These are phyloP conservation scores for Hyla sarda DNA, from an alignment of 2,113 vertebrate species.

Conservation along the genomic window DNA sequence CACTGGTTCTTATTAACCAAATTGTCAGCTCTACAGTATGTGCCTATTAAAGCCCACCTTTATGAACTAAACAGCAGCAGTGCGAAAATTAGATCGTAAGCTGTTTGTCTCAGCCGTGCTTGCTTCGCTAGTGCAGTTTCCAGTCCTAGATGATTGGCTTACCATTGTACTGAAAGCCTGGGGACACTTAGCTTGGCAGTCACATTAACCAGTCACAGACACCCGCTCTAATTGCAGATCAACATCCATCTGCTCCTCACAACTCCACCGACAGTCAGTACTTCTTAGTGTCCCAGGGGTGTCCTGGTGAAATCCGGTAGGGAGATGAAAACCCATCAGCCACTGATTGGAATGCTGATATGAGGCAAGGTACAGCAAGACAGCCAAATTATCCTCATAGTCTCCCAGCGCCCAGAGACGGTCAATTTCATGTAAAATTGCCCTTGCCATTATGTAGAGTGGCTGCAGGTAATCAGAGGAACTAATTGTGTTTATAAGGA, in stretches of 20 bases:
- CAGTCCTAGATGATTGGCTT: background rate
- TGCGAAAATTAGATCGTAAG: background rate
- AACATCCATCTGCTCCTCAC: conserved; percentile 77
- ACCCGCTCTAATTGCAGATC: conserved; percentile 74
- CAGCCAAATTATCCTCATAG: conserved; percentile 66
- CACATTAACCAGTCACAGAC: conserved; percentile 65
- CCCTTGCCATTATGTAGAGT: conserved; percentile 66
- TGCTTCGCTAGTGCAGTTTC: background rate
- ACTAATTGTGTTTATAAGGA: conserved; percentile 54
- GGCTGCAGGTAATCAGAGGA: conserved; percentile 52
- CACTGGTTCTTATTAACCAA: background rate
- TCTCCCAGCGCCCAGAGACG: conserved; percentile 64
- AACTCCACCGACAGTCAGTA: conserved; percentile 64
- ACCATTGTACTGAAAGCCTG: conserved; percentile 46
- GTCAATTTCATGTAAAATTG: conserved; percentile 62
- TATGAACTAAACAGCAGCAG: background rate
- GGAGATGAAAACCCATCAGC: conserved; percentile 72
- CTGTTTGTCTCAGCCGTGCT: background rate
- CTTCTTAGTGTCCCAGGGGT: conserved; percentile 65
- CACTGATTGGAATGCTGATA: conserved; percentile 69
- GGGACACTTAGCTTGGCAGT: conserved; percentile 62
- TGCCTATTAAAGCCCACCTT: too few species aligned
- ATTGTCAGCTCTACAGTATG: background rate
- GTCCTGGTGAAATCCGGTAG: conserved; percentile 72
- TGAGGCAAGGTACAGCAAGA: conserved; percentile 64